Percentiles rank a stretch among this genome's conserved stretches.
Conservation (phyloP, 2,888 invertebrate genomes). For the Acrobasis repandana region DNA sequence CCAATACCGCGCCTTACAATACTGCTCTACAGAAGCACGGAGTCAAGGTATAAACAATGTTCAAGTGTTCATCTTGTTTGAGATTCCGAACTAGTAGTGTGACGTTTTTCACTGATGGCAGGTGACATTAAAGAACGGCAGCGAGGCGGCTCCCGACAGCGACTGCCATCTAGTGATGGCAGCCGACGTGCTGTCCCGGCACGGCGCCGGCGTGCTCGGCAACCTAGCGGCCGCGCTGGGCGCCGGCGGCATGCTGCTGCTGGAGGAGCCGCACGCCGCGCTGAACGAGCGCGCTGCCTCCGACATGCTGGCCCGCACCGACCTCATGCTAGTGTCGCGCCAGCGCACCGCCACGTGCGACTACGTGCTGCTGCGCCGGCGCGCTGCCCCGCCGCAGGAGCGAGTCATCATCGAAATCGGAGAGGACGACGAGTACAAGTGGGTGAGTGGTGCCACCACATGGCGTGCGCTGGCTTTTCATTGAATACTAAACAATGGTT, state of each 20-base stretch:
- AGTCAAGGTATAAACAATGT: constrained; percentile 74
- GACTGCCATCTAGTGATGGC: constrained; percentile 87
- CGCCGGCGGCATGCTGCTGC: constrained; percentile 87
- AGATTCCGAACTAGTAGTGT: too few species aligned
- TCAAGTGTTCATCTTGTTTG: too few species aligned
- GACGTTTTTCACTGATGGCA: constrained; percentile 28
- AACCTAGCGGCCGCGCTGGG: constrained; percentile 85
- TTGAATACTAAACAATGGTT: too few species aligned
- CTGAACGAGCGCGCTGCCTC: constrained; percentile 67
- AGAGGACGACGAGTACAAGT: constrained; percentile 79
- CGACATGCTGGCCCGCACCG: constrained; percentile 53
- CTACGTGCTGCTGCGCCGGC: constrained; percentile 86
- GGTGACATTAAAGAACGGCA: constrained; percentile 81
- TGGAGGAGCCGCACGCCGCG: constrained; percentile 85
- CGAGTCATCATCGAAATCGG: constrained; percentile 85
- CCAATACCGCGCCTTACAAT: constrained; percentile 68
- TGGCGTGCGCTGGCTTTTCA: too few species aligned
- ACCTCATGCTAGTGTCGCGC: constrained; percentile 59
- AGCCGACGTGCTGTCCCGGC: constrained; percentile 85
- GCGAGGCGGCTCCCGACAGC: constrained; percentile 82
- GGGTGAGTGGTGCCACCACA: not conserved
- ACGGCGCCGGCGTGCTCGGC: constrained; percentile 76
- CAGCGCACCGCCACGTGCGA: constrained; percentile 85
- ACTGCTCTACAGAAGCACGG: constrained; percentile 82
- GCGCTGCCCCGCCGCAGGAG: constrained; percentile 53